Evolutionary conservation across 2,888 invertebrate species (phyloP).

Genomic region (Eucera pruinosa): DNA sequence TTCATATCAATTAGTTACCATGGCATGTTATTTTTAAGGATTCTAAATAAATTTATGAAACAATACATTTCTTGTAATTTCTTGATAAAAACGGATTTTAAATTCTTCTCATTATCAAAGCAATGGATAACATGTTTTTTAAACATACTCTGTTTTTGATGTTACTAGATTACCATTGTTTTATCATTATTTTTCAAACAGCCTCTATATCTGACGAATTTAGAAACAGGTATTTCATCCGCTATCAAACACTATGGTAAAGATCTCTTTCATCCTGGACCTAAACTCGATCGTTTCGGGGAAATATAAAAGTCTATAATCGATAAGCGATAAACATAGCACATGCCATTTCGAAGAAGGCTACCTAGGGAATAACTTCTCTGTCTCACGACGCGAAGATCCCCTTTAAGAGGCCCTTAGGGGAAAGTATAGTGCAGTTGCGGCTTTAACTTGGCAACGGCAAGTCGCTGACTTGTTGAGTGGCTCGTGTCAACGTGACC

Average conservation of each 20-base stretch:
- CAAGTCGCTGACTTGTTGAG: slow-evolving; percentile 76
- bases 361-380: background rate
- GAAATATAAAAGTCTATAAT: background rate
- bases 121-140: no score
- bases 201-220: no score
- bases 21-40: no score
- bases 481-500: slow-evolving; percentile 74
- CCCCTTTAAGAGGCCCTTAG: slow-evolving; percentile 69
- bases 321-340: slow-evolving; percentile 30
- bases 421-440: slow-evolving; percentile 65
- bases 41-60: no score
- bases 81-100: no score
- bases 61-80: no score
- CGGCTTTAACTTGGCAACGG: slow-evolving; percentile 72
- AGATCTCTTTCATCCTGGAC: slow-evolving; percentile 4
- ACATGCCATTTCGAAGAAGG: slow-evolving; percentile 3
- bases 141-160: no score
- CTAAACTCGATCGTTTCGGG: slow-evolving; percentile 1
- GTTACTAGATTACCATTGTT: no score
- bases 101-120: no score
- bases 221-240: background rate
- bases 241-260: background rate
- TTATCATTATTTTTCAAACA: background rate
- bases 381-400: slow-evolving; percentile 39
- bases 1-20: no score